phyloP scores from a whole-genome alignment of 2,797 vertebrate species.

The Microcaecilia unicolor region DNA sequence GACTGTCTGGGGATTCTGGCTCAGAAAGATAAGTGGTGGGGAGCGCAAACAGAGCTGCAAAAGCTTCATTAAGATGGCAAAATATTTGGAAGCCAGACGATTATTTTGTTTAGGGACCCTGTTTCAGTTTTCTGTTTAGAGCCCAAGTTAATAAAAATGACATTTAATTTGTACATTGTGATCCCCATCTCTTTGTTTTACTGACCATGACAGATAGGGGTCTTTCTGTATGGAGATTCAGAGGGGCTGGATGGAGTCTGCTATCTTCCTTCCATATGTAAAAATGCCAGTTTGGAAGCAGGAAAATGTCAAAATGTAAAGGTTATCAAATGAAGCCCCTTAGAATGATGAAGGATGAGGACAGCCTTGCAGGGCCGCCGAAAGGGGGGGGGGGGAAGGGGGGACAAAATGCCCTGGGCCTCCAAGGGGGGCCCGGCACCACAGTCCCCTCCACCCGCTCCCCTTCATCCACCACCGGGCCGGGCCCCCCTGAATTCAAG shows the following conservation, averaged over 20 bases:
- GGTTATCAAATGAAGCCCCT: neutral
- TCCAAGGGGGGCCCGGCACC: too few species aligned
- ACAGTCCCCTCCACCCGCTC: too few species aligned
- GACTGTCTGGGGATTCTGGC: neutral
- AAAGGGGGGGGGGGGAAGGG: too few species aligned
- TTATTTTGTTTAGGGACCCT: neutral
- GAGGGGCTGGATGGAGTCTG: neutral
- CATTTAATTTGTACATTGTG: neutral
- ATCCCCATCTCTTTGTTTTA: neutral
- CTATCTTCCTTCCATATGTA: neutral
- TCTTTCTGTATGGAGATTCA: too few species aligned
- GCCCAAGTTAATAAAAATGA: neutral
- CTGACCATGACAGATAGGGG: neutral
- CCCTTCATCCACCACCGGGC: too few species aligned
- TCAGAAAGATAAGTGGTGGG: neutral
- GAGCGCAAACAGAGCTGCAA: neutral
- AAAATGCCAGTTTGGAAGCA: neutral
- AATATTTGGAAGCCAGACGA: neutral
- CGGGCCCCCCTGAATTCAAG: too few species aligned
- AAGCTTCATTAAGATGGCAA: neutral
- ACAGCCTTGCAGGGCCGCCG: too few species aligned
- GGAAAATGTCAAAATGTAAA: neutral
- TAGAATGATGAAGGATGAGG: neutral
- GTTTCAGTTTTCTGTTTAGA: neutral
- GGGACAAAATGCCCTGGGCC: too few species aligned